A percentile compares a stretch with the other conserved stretches of the same genome.
phyloP scores from a whole-genome alignment of 2,113 vertebrate genomes.

The Cephalopholis sonnerati region DNA sequence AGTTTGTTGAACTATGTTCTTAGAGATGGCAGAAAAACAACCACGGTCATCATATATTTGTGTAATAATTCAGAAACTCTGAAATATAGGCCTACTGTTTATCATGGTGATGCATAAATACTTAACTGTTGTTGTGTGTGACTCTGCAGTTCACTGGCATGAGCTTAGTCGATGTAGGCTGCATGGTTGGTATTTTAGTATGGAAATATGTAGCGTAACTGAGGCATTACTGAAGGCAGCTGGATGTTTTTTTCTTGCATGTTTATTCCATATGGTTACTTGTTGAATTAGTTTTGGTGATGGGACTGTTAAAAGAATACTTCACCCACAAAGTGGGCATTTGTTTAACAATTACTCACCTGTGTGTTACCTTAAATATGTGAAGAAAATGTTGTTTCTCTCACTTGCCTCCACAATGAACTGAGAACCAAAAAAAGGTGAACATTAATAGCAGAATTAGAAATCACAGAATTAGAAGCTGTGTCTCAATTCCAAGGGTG shows the following conservation, averaged over 20 bases:
- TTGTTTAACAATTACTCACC: too few relatives aligned
- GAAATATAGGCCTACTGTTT: conserved; percentile 59
- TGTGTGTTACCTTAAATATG: too few relatives aligned
- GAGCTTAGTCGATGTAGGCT: conserved; percentile 44
- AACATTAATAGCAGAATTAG: too few relatives aligned
- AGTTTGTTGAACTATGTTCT: conserved; percentile 70
- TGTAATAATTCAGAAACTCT: conserved; percentile 72
- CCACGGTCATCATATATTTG: background rate
- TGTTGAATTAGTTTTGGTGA: conserved; percentile 53
- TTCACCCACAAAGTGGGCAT: too few relatives aligned
- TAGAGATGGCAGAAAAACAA: background rate
- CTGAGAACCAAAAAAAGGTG: too few relatives aligned
- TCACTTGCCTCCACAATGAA: too few relatives aligned
- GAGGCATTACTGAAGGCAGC: conserved; percentile 28
- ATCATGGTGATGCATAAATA: conserved; percentile 28
- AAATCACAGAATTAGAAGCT: too few relatives aligned
- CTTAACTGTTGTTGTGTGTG: conserved; percentile 22
- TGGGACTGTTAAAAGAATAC: conserved; percentile 18
- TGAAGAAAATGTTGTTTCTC: too few relatives aligned
- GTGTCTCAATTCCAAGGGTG: too few relatives aligned
- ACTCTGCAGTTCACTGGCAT: conserved; percentile 63
- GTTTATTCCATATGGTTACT: conserved; percentile 58
- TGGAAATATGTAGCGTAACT: background rate
- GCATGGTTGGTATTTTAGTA: conserved; percentile 67
- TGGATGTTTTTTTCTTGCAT: conserved; percentile 67